These are phyloP conservation scores for Australoheros facetus DNA, from an alignment of 2,797 vertebrate genomes.

Conservation along the genomic window DNA sequence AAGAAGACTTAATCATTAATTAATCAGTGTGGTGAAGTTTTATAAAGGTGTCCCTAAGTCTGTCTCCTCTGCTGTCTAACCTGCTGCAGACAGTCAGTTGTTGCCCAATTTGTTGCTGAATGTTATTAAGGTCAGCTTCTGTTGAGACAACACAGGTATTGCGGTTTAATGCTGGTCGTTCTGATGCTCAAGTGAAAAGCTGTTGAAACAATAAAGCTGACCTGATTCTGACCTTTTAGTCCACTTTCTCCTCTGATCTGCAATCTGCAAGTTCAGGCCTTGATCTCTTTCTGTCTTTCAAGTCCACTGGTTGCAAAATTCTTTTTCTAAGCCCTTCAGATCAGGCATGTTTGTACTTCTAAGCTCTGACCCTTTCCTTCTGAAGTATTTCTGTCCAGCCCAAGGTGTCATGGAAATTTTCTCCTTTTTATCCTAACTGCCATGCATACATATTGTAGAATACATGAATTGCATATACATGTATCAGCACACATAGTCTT, in stretches of 20 bases:
- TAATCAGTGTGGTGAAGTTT: background rate
- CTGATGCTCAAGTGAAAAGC: background rate
- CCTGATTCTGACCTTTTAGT: background rate
- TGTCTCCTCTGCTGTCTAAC: background rate
- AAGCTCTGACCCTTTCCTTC: no score
- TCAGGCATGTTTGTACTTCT: no score
- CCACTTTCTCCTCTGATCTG: background rate
- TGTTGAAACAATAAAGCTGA: background rate
- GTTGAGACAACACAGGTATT: background rate
- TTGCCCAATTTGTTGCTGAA: background rate
- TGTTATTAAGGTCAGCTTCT: background rate
- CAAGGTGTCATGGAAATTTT: background rate
- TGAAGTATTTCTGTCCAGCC: background rate
- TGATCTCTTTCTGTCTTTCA: background rate
- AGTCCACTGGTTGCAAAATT: background rate
- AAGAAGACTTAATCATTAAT: background rate
- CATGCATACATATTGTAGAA: background rate
- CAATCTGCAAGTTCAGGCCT: background rate
- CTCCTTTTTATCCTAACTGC: background rate
- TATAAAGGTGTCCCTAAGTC: background rate
- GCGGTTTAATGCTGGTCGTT: background rate
- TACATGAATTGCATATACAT: background rate
- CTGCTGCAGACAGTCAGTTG: background rate
- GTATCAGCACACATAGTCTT: background rate
- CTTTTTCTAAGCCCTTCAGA: no score